Evolutionary conservation across 2,888 invertebrate genomes (phyloP), one percentile per base, ranked within the genome.

Genomic region (Flexamia atlantica): DNA sequence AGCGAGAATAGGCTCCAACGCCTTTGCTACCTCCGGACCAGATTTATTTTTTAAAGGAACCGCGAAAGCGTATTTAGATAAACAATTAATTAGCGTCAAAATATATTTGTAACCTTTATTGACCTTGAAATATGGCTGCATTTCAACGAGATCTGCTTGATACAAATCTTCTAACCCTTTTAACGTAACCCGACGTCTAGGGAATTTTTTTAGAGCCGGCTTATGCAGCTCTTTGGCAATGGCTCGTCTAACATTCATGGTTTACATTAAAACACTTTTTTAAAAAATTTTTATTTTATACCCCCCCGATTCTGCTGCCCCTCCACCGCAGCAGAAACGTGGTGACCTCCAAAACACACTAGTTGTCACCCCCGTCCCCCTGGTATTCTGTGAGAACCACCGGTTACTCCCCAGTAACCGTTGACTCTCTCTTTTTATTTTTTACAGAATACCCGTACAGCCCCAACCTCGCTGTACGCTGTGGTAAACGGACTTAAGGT

Each of bases 121-220:
- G 57, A 84, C 9, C 40, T 32, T 53, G 1, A 60, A 28, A 53
- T 64, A 85, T 57, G 68, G 68, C 17, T 28, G 53, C 83, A 84
- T 84, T 0, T 84, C 83, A n/a, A 84, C 57, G 23, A 85, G 53
- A 53, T 85, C 85, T 0, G 82, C 76, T 23, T 84, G 83, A 30
- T 70, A 86, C 60, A 81, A 84, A 42, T 85, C 83, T 53, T 83
- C 72, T 17, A 84, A 81, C 14, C 83, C 83, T n/a, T 83, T 81
- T 3, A 72, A 42, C 32, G 81, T 74, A 23, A 76, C 83, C 46
- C 50, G 68, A 81, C 82, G 74, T 79, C 53, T 79, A 0, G 74
- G 70, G 64, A 64, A 80, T 5, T 68, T 82, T 53, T 79, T 64
- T 42, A 46, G 79, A 14, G 74, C 83, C 1, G 46, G 80, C 30